phyloP scores from a whole-genome alignment of 2,888 invertebrate species.

The Spodoptera exigua region DNA sequence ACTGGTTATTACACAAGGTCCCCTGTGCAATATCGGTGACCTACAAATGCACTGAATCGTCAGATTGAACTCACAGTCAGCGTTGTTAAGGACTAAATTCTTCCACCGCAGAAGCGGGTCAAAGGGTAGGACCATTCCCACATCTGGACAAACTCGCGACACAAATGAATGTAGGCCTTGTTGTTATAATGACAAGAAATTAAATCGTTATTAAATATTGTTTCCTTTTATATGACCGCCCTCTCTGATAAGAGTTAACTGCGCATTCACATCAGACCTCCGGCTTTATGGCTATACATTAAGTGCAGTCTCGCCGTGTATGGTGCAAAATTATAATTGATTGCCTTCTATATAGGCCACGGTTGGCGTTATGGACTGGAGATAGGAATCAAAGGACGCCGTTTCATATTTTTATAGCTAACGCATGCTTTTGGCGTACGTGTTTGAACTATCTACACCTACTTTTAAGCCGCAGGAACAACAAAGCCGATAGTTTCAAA shows the following conservation, averaged over 20 bases:
- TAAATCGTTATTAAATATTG: constrained; percentile 66
- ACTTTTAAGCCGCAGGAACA: neutral
- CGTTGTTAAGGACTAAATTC: constrained; percentile 73
- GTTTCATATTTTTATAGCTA: constrained; percentile 15
- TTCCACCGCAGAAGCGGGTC: constrained; percentile 70
- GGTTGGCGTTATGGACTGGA: constrained; percentile 69
- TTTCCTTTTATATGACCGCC: constrained; percentile 81
- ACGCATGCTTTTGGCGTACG: constrained; percentile 8
- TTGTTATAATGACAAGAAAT: constrained; percentile 66
- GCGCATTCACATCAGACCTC: constrained; percentile 66
- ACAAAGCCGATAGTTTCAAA: constrained; percentile 12
- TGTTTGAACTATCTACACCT: neutral
- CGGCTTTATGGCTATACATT: constrained; percentile 73
- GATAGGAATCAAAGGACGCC: constrained; percentile 75
- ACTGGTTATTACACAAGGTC: constrained; percentile 79
- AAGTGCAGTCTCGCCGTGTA: constrained; percentile 74
- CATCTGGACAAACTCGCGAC: constrained; percentile 66
- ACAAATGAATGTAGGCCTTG: constrained; percentile 74
- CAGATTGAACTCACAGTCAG: constrained; percentile 70
- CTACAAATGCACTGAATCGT: constrained; percentile 73
- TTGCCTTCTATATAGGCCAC: constrained; percentile 78
- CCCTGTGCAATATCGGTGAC: constrained; percentile 79
- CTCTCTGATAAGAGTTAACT: constrained; percentile 74
- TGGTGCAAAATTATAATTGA: constrained; percentile 79
- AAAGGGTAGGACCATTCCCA: constrained; percentile 77